A percentile compares a stretch with the other conserved stretches of the same genome.
These are phyloP conservation scores for Chymomyza amoena DNA, from an alignment of 2,888 invertebrate genomes.

Conservation along the genomic window DNA sequence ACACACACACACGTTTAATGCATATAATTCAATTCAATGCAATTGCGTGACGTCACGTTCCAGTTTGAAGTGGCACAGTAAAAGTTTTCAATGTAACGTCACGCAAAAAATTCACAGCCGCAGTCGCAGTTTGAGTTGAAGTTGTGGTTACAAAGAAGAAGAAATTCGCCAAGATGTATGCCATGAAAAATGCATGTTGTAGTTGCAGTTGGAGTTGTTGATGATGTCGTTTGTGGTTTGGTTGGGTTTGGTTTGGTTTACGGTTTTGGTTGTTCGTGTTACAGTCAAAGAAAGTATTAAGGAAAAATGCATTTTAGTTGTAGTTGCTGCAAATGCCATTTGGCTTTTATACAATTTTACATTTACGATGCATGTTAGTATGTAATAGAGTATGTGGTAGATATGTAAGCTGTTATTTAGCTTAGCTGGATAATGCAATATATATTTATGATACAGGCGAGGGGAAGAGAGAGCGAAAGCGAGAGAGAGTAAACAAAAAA, in stretches of 20 bases:
- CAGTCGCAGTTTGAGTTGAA: background rate
- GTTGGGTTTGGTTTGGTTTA: background rate
- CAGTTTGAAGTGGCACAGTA: constrained; percentile 24
- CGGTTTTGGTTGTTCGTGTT: constrained; percentile 25
- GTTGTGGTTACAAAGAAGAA: background rate
- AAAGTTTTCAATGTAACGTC: background rate
- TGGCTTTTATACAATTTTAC: constrained; percentile 40
- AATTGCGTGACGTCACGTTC: constrained; percentile 56
- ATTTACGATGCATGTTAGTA: constrained; percentile 5
- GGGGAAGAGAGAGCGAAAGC: background rate
- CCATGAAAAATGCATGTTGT: background rate
- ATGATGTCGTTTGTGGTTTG: constrained; percentile 14
- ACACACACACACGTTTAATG: constrained; percentile 9
- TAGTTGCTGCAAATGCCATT: constrained; percentile 32
- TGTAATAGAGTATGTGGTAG: constrained; percentile 1
- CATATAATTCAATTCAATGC: constrained; percentile 51
- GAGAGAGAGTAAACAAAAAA: background rate
- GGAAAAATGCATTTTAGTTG: constrained; percentile 68
- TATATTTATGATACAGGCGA: constrained; percentile 53
- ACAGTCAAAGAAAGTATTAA: constrained; percentile 64
- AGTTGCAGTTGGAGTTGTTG: constrained; percentile 18
- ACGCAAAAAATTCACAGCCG: constrained; percentile 3
- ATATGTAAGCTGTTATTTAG: constrained; percentile 53
- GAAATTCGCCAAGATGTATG: constrained; percentile 7
- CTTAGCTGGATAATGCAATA: constrained; percentile 54